Evolutionary conservation across 1,140 invertebrate genomes (phyloP), one percentile per base, ranked within the genome.

Genomic region (Sesamia nonagrioides): DNA sequence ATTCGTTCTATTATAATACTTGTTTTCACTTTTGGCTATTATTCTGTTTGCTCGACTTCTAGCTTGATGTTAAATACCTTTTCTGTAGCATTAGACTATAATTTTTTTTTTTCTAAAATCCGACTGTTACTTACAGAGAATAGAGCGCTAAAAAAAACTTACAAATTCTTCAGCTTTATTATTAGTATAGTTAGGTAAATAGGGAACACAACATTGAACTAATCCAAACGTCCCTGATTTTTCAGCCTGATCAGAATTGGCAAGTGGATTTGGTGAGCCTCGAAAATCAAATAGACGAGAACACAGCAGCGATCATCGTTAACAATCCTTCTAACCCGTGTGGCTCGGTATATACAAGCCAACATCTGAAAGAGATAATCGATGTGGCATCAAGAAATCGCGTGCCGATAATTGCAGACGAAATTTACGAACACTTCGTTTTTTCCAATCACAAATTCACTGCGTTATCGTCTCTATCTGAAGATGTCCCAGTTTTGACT

Each of bases 251-350:
- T 78, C 95, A 97, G 80, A 96, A 97, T 80, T 99, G 99, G 98
- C 97, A 99, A 92, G 96, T 98, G 37, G 98, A 99, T 95, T 91
- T 99, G 42, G 95, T 96, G 4, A 97, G 99, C 89, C 92, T 99
- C 89, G 98, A 99, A 92, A 96, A 96, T 40, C 96, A 98, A 88
- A 99, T 99, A 83, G 98, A 99, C 91, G 96, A 97, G 5, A 96
- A 98, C 33, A 99, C 99, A 1, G 97, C 97, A 0, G 98, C 98
- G 7, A 97, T 99, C 83, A 95, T 99, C 58, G 96, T 99, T 60
- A 99, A 99, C 92, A 99, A 99, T 95, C 99, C 99, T 0, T 99
- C 98, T 48, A 99, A 99, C 95, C 99, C 99, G 0, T 99, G 99
- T 91, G 99, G 99, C 18, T 99, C 98, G 1, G 98, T 99, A 1